Evolutionary conservation across 2,797 vertebrate genomes (phyloP).

Genomic region (Philypnodon macrostomus): DNA sequence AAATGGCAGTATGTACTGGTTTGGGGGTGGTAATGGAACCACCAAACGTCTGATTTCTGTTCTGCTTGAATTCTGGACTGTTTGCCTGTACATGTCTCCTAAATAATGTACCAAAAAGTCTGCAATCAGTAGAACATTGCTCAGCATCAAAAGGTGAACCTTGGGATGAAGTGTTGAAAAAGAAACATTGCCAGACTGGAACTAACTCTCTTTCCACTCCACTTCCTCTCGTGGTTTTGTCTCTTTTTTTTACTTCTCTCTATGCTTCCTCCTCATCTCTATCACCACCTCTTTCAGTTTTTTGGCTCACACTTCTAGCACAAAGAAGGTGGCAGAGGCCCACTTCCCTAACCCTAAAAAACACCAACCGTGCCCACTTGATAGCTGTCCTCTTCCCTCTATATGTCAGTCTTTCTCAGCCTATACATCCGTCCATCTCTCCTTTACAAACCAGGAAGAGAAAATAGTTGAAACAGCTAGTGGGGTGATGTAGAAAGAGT

Average conservation of each 20-base stretch:
- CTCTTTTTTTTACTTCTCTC: slow-evolving; percentile 20
- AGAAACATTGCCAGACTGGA: slow-evolving; percentile 61
- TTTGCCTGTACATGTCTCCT: too few relatives aligned
- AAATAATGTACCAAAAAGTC: slow-evolving; percentile 33
- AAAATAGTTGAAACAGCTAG: slow-evolving; percentile 59
- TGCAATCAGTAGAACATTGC: slow-evolving; percentile 49
- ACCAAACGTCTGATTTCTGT: too few relatives aligned
- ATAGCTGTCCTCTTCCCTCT: slow-evolving; percentile 50
- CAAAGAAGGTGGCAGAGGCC: slow-evolving; percentile 72
- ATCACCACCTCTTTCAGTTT: slow-evolving; percentile 32
- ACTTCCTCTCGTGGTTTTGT: slow-evolving; percentile 47
- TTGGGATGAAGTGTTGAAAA: slow-evolving; percentile 59
- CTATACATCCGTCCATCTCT: slow-evolving; percentile 62
- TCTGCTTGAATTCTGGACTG: too few relatives aligned
- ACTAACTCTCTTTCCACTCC: slow-evolving; percentile 67
- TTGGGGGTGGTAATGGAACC: too few relatives aligned
- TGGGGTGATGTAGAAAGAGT: slow-evolving; percentile 36
- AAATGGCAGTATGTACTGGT: too few relatives aligned
- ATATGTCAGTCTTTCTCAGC: slow-evolving; percentile 52
- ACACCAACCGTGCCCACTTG: slow-evolving; percentile 60
- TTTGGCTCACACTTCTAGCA: slow-evolving; percentile 55
- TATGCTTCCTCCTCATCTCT: slow-evolving; percentile 39
- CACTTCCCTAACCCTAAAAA: slow-evolving; percentile 67
- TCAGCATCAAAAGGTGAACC: slow-evolving; percentile 50
- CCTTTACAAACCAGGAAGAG: slow-evolving; percentile 37